These are phyloP conservation scores for Leptogaster cylindrica DNA, from an alignment of 2,888 invertebrate genomes.

Conservation along the genomic window DNA sequence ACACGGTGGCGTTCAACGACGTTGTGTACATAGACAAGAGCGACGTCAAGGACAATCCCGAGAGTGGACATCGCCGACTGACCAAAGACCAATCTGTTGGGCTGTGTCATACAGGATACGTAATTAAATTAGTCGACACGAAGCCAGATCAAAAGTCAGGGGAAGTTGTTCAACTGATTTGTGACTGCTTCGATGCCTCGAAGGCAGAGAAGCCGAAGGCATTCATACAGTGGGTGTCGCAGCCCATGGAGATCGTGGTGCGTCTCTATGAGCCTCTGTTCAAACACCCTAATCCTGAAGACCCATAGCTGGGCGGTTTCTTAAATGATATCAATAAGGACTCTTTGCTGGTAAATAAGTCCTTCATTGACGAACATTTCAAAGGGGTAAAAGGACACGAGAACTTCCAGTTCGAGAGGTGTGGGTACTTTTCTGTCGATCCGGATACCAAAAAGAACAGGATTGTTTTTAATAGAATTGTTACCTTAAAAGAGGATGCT, in stretches of 20 bases:
- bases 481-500: conserved; percentile 91
- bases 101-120: conserved; percentile 86
- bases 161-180: conserved; percentile 73
- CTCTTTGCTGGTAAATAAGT: conserved; percentile 74
- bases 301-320: conserved; percentile 85
- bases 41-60: conserved; percentile 86
- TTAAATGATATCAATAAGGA: conserved; percentile 85
- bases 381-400: conserved; percentile 73
- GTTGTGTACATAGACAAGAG: conserved; percentile 86
- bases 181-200: conserved; percentile 72
- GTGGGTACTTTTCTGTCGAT: conserved; percentile 97
- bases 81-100: conserved; percentile 88
- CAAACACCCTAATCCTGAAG: conserved; percentile 96
- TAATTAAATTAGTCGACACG: conserved; percentile 71
- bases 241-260: conserved; percentile 81
- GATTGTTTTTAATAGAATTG: conserved; percentile 93
- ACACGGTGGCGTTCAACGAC: conserved; percentile 75
- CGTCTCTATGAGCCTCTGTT: conserved; percentile 92
- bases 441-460: conserved; percentile 74
- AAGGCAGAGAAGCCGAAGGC: conserved; percentile 92
- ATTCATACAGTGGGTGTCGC: conserved; percentile 97
- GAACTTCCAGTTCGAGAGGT: conserved; percentile 95
- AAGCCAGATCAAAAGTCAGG: conserved; percentile 71
- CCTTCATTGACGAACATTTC: conserved; percentile 80
- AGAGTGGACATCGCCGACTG: conserved; percentile 88